Base-by-base conservation (phyloP, 1,140 invertebrate genomes). In the Temnothorax curvispinosus region DNA sequence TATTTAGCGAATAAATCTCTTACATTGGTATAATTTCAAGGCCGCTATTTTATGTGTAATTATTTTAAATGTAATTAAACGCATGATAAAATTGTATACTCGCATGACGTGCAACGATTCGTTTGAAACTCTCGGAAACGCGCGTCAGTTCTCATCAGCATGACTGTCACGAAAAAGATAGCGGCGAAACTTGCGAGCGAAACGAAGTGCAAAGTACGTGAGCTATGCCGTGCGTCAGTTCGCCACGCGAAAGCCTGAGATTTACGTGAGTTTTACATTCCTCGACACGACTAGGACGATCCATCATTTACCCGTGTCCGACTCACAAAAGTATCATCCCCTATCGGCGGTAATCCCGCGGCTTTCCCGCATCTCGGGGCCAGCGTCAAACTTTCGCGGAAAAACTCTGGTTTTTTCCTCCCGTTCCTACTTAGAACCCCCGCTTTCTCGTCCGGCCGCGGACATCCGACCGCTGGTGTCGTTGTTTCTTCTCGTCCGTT, bases 291-390 rank as follows among this genome's bases (percentile, higher is more conserved):
- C 86, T 81, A 89, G 82, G 80, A 92, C 93, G 90, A 94, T 94
- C 92, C 94, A 94, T 94, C 94, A 94, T 94, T 94, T 94, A 94
- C 93, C 90, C 90, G 87, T 91, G 92, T 94, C 93, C 92, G 92
- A 93, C 87, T 92, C 90, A 90, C 88, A 84, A 91, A 93, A 93
- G 92, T 94, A 94, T 92, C 91, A 93, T 92, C 89, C 86, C 89
- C 87, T 72, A 87, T 84, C 89, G 64, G 47, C 87, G 86, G 90
- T 93, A 92, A 94, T 93, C 93, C 92, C 87, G 85, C 87, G 89
- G 90, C 91, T 92, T 84, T 90, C 91, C 87, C 82, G 82, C 88
- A 87, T 91, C 90, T 89, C 81, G 60, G 71, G 76, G 88, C 87
- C 78, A 82, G 60, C 78, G 13, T 77, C 58, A 91, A 93, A 93